Conservation (phyloP, 2,888 invertebrate genomes). For the Caenorhabditis sp. region DNA sequence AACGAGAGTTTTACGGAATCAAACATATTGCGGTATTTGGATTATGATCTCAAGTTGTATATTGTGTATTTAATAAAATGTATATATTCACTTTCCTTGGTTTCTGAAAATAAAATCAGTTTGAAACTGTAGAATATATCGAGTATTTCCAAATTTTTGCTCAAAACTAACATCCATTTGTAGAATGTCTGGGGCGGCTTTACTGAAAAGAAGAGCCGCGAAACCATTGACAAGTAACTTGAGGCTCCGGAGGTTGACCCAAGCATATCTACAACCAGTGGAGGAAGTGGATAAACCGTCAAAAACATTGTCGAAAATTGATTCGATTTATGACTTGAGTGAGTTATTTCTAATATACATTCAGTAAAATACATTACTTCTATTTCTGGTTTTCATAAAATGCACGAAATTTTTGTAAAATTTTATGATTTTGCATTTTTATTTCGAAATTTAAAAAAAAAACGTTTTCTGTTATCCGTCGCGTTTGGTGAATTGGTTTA, state of each 20-base stretch:
- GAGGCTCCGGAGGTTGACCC: slow-evolving; percentile 42
- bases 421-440: too few relatives aligned
- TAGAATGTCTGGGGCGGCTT: slow-evolving; percentile 15
- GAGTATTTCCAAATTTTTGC: too few relatives aligned
- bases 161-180: too few relatives aligned
- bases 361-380: too few relatives aligned
- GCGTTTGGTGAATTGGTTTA: too few relatives aligned
- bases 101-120: too few relatives aligned
- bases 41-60: background rate
- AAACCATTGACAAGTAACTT: slow-evolving; percentile 32
- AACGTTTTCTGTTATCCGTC: too few relatives aligned
- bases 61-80: too few relatives aligned
- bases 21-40: background rate
- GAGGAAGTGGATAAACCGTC: slow-evolving; percentile 41
- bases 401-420: background rate
- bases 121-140: too few relatives aligned
- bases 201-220: slow-evolving; percentile 18
- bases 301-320: slow-evolving; percentile 43
- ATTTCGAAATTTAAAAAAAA: too few relatives aligned
- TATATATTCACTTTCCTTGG: too few relatives aligned
- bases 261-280: slow-evolving; percentile 63
- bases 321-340: slow-evolving; percentile 52
- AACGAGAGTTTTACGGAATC: background rate
- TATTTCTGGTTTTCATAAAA: background rate
- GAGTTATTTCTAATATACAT: slow-evolving; percentile 6